Base-by-base conservation (phyloP, 2,113 vertebrate species). In the Ophthalmotilapia sp. region DNA sequence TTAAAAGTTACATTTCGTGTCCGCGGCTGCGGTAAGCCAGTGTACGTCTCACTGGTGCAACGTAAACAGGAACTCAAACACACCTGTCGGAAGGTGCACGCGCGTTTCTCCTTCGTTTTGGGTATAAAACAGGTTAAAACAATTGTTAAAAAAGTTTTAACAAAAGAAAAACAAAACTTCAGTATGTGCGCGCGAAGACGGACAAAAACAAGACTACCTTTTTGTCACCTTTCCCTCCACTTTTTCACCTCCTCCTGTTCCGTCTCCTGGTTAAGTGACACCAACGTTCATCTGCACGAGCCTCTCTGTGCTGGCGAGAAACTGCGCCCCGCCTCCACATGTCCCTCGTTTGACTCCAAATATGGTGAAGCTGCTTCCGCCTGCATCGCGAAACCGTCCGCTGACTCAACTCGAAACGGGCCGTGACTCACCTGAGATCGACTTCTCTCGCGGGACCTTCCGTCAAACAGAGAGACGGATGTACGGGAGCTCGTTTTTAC, bases 391-490 rank as follows among this genome's bases (percentile, higher is more conserved):
- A 7, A 4, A 14, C 33, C 33, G 21, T 38, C 45, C 33, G 21
- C 38, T 47, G 81, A 62, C 33, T 53, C 42, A 51, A 17, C 6
- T 51, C 29, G 40, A 31, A 13, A 40, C 6, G 2, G 11, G 2
- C 10, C 11, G 10, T 55, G 62, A 86, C 38, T 84, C 86, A 79
- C 75, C 86, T 83, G 80, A 53, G 23, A 6, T 83, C 86, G 53
- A 73, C 3, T 9, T 21, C 11, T 31, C 77, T 88, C 86, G 85
- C 86, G 81, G 23, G 4, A 13, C 2, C 26, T 23, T 60, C 33
- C 31, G 73, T 14, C 21, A 38, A 26, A 15, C 0, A 2, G 8
- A 40, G 10, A 38, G n/a, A 1, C 19, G 13, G 12, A 1, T 0
- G 14, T n/a, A 77, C 70, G 23, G 15, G 12, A 49, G 42, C 42